A percentile compares a stretch with the other conserved stretches of the same genome.
Conservation (phyloP, 2,113 vertebrate species). For the Choloepus hoffmanni region DNA sequence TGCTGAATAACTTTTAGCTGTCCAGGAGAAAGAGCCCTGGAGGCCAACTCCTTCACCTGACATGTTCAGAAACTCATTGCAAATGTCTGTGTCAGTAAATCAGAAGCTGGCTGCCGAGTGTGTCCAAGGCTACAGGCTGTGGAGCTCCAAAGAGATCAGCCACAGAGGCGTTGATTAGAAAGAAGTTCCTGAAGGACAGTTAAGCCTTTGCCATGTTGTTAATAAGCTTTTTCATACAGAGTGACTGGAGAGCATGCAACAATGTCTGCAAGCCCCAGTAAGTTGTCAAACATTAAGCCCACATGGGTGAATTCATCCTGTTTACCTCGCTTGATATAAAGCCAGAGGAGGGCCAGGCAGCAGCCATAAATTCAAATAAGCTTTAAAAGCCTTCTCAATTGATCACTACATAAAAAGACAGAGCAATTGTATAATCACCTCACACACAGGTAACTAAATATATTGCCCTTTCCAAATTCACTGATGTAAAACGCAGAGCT, state of each 20-base stretch:
- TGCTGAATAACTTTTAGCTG: constrained; percentile 79
- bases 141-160: constrained; percentile 54
- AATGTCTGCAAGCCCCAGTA: constrained; percentile 68
- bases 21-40: constrained; percentile 56
- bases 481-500: constrained; percentile 53
- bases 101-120: background rate
- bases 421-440: constrained; percentile 78
- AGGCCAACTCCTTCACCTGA: constrained; percentile 70
- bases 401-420: constrained; percentile 64
- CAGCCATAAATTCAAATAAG: constrained; percentile 72
- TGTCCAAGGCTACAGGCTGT: background rate
- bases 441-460: constrained; percentile 72
- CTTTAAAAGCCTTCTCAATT: constrained; percentile 69
- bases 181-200: constrained; percentile 75
- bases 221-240: constrained; percentile 78
- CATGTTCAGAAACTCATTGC: constrained; percentile 79
- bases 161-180: constrained; percentile 55
- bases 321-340: constrained; percentile 70
- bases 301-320: constrained; percentile 60
- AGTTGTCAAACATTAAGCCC: constrained; percentile 69
- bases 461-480: constrained; percentile 71
- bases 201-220: constrained; percentile 67
- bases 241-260: constrained; percentile 59
- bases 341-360: constrained; percentile 30
- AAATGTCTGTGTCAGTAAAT: constrained; percentile 73